Evolutionary conservation across 2,113 vertebrate genomes (phyloP).

Genomic region (Alexandromys fortis): DNA sequence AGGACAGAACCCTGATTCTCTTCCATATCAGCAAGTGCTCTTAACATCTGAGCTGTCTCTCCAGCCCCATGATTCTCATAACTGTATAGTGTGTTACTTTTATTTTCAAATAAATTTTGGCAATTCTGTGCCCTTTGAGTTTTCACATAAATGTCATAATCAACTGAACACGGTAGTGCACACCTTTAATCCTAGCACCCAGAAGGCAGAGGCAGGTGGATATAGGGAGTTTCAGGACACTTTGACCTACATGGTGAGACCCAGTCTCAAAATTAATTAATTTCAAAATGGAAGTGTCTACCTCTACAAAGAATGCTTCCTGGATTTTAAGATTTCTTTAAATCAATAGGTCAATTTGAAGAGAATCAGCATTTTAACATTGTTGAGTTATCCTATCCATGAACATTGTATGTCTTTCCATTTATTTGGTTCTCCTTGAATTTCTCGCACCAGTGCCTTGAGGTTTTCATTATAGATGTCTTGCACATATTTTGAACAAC

Average conservation of each 20-base stretch:
- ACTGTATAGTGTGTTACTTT: background rate
- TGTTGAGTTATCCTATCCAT: background rate
- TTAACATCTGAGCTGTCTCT: background rate
- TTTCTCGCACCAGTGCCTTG: background rate
- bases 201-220: background rate
- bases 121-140: background rate
- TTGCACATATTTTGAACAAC: background rate
- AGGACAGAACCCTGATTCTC: background rate
- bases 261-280: background rate
- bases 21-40: background rate
- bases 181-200: background rate
- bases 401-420: background rate
- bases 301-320: background rate
- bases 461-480: background rate
- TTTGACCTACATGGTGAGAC: background rate
- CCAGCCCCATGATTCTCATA: background rate
- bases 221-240: background rate
- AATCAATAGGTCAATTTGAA: background rate
- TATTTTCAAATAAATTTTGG: background rate
- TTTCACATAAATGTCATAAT: background rate
- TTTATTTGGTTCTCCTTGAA: background rate
- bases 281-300: background rate
- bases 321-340: background rate
- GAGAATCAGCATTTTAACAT: background rate
- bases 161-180: background rate